A percentile compares a stretch with the other conserved stretches of the same genome.
Evolutionary conservation across 2,797 vertebrate genomes (phyloP).

Genomic region (Epinephelus malabaricus): DNA sequence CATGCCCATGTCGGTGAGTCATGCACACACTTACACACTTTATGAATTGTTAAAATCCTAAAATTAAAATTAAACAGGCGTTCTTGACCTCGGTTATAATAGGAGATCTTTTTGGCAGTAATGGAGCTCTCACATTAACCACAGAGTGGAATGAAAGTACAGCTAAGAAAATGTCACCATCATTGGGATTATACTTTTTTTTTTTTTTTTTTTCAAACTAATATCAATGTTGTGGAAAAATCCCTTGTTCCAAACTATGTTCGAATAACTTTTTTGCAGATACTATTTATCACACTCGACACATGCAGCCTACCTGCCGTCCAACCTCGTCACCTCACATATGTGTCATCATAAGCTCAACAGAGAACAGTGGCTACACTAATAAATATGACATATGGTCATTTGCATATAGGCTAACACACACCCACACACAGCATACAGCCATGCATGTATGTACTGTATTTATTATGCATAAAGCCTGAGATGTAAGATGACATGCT

Average conservation of each 20-base stretch:
- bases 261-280: neutral
- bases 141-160: neutral
- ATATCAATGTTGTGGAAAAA: neutral
- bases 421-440: slow-evolving; percentile 48
- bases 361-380: slow-evolving; percentile 1
- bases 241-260: neutral
- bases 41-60: neutral
- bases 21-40: slow-evolving; percentile 33
- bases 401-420: slow-evolving; percentile 42
- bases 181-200: neutral
- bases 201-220: neutral
- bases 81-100: neutral
- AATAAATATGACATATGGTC: slow-evolving; percentile 42
- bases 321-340: neutral
- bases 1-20: slow-evolving; percentile 90
- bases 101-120: neutral
- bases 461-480: slow-evolving; percentile 55
- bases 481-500: slow-evolving; percentile 56
- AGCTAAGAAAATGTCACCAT: neutral
- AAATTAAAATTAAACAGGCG: neutral
- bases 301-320: neutral
- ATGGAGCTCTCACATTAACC: neutral
- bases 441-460: slow-evolving; percentile 28
- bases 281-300: neutral
- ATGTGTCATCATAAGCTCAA: neutral